Evolutionary conservation across 2,797 vertebrate genomes (phyloP).

Genomic region (Neoniphon sammara): DNA sequence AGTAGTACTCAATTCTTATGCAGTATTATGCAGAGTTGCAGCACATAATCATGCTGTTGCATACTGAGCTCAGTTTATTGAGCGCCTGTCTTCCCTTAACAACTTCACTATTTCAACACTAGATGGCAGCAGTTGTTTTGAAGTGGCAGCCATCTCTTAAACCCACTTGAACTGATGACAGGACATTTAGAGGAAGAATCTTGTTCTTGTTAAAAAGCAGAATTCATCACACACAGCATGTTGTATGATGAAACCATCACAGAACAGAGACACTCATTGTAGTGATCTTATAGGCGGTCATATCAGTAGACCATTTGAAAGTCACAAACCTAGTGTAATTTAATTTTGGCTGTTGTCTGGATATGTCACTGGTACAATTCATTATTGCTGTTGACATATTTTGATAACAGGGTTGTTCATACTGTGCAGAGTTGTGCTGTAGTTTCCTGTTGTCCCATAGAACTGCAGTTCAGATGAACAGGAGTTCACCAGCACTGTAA

Average conservation of each 20-base stretch:
- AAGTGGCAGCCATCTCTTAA: not conserved
- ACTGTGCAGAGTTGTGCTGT: not conserved
- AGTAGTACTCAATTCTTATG: not conserved
- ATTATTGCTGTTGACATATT: not conserved
- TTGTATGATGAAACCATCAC: not conserved
- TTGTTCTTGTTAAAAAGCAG: not conserved
- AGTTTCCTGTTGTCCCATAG: constrained; percentile 43
- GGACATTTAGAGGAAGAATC: not conserved
- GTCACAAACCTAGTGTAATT: too few relatives aligned
- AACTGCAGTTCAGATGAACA: constrained; percentile 33
- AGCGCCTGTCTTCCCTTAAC: not conserved
- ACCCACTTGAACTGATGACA: not conserved
- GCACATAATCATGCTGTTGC: too few relatives aligned
- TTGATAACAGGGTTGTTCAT: not conserved
- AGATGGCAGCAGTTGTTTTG: constrained; percentile 61
- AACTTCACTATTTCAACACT: constrained; percentile 30
- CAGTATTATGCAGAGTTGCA: too few relatives aligned
- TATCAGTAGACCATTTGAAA: too few relatives aligned
- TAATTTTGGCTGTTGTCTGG: not conserved
- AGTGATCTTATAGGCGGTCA: too few relatives aligned
- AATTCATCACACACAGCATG: not conserved
- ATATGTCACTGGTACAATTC: not conserved
- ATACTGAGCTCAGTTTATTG: too few relatives aligned
- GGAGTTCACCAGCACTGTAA: constrained; percentile 37
- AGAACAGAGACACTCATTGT: not conserved